A percentile compares a stretch with the other conserved stretches of the same genome.
Conservation (phyloP, 2,113 vertebrate species). For the Cavia porcellus region DNA sequence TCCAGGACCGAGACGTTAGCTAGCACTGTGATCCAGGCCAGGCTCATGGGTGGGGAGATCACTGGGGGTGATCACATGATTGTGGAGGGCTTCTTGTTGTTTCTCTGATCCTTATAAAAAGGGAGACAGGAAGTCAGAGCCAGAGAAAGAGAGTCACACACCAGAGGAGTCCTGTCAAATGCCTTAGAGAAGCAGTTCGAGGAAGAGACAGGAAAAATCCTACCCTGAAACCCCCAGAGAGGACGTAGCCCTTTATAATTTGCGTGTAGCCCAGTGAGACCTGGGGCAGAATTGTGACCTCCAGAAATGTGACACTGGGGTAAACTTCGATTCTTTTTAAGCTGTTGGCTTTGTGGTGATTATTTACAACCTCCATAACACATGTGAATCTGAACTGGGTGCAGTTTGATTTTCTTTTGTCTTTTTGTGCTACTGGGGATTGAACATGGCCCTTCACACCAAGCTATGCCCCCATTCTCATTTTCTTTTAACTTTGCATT, state of each 20-base stretch:
- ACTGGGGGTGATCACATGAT: neutral
- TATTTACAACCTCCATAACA: neutral
- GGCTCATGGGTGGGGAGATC: neutral
- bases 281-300: neutral
- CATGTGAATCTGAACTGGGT: neutral
- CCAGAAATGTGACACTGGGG: rapidly evolving
- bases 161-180: neutral
- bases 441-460: neutral
- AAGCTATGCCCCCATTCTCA: neutral
- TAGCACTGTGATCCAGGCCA: too few species aligned
- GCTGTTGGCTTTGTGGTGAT: neutral
- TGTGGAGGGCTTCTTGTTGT: neutral
- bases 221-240: neutral
- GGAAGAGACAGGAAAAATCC: neutral
- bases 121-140: neutral
- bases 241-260: rapidly evolving
- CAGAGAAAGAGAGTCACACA: neutral
- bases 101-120: neutral
- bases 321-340: rapidly evolving
- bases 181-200: too few species aligned
- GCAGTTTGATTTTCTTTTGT: neutral
- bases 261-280: neutral
- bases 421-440: neutral
- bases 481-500: neutral
- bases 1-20: neutral